Percentiles rank a stretch among this genome's conserved stretches.
phyloP scores from a whole-genome alignment of 1,140 invertebrate genomes.

The Cotesia chilonis region DNA sequence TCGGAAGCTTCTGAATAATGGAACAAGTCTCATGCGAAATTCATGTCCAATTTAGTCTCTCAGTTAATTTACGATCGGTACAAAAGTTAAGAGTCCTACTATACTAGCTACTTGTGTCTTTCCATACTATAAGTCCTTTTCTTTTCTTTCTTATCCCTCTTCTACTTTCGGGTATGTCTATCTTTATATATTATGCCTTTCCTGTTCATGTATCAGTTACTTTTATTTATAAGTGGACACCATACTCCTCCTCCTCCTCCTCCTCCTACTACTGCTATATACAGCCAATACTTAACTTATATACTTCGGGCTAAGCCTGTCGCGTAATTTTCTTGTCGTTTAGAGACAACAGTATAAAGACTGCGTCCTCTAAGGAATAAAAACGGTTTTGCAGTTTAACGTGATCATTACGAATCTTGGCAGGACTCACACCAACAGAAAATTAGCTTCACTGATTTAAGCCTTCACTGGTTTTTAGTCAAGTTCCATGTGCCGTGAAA shows the following conservation, averaged over 20 bases:
- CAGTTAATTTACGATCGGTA: constrained; percentile 49
- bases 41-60: constrained; percentile 50
- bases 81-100: constrained; percentile 39
- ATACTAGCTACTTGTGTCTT: constrained; percentile 10
- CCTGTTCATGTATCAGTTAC: not conserved
- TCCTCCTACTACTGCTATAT: no score
- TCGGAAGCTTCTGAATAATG: constrained; percentile 46
- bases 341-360: no score
- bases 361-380: no score
- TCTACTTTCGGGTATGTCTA: not conserved
- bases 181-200: constrained; percentile 6
- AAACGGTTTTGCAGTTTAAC: constrained; percentile 2
- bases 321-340: no score
- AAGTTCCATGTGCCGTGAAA: not conserved
- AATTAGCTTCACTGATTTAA: constrained; percentile 17
- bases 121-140: not conserved
- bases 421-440: constrained; percentile 24
- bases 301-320: no score
- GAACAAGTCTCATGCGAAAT: constrained; percentile 49
- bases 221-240: not conserved
- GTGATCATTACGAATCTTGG: constrained; percentile 24
- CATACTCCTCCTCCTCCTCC: no score
- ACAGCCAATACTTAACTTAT: no score
- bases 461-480: not conserved
- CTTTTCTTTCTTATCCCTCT: constrained; percentile 6